Base-by-base conservation (phyloP, 2,888 invertebrate species). In the Cheilosia vernalis region DNA sequence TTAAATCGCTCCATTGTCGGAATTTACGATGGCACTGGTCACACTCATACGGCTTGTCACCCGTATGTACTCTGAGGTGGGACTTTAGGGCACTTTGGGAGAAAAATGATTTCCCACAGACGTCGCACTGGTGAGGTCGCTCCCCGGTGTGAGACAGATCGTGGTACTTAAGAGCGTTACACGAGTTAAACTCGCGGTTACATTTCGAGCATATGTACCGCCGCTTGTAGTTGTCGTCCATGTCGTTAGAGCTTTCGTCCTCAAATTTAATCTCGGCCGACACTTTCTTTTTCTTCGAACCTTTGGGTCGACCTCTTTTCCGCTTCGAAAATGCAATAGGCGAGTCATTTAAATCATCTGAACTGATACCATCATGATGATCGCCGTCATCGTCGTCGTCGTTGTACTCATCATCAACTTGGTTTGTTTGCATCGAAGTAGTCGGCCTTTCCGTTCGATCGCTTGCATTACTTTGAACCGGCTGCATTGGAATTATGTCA, bases 1-100 rank as follows among this genome's bases (percentile, higher is more conserved):
- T 97, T 63, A 97, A 93, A 90, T 97, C 97, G 63, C 97, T 97
- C 96, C 97, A 97, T 90, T 97, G 97, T 0, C 97, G 93, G 92
- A 97, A 97, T 88, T 95, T 94, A 2, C 95, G 94, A 1, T 95
- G 95, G 90, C 97, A 97, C 13, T 89, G 87, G 49, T 95, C 95
- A 90, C 97, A 98, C 88, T 95, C 95, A 92, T 96, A 97, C 0
- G 97, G 97, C 87, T 96, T 96, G 89, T 95, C 96, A n/a, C 96
- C 97, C 87, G 95, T 96, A 92, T 98, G 97, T 21, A 96, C 93
- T 24, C 97, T 93, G 88, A 94, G 94, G 91, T 98, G 97, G 1
- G 96, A 96, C 93, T 96, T 97, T 7, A 97, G 93, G 4, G 97
- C 97, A 87, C 95, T 95, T 1, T 95, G 94, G 0, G 97, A 96